These are phyloP conservation scores for Morbakka virulenta DNA, from an alignment of 30 jellyfish, hydroid and myxozoan genomes.

Conservation along the genomic window DNA sequence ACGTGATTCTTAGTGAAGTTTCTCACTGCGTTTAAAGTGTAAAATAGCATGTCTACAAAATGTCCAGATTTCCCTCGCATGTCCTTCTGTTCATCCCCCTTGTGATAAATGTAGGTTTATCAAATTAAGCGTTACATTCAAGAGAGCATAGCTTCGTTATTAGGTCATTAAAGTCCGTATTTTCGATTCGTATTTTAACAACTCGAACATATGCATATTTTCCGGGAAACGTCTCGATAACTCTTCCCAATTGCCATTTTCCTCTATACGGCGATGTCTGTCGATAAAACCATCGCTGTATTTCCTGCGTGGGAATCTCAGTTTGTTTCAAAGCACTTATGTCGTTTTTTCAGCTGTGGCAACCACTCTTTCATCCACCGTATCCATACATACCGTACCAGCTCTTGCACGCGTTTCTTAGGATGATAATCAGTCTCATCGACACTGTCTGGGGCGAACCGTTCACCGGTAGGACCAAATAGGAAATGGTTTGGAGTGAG, in stretches of 20 bases:
- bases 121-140: no score
- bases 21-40: no score
- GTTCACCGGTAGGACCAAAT: slow-evolving; percentile 40
- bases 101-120: no score
- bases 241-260: not conserved
- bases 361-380: slow-evolving; percentile 11
- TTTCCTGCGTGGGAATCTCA: not conserved
- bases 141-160: no score
- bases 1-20: no score
- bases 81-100: no score
- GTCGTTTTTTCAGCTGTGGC: not conserved
- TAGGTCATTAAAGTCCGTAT: no score
- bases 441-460: slow-evolving; percentile 20
- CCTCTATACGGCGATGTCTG: slow-evolving; percentile 11
- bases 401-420: slow-evolving; percentile 1
- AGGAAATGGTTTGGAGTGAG: slow-evolving; percentile 50
- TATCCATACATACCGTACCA: slow-evolving; percentile 3
- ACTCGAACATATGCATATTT: not conserved
- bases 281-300: not conserved
- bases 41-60: no score
- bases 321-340: not conserved
- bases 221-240: not conserved
- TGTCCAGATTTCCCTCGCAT: no score
- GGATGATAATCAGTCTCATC: slow-evolving; percentile 15
- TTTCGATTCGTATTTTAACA: no score